Percentiles rank a stretch among this genome's conserved stretches.
Evolutionary conservation across 2,113 vertebrate species (phyloP).

Genomic region (Gulo gulo): DNA sequence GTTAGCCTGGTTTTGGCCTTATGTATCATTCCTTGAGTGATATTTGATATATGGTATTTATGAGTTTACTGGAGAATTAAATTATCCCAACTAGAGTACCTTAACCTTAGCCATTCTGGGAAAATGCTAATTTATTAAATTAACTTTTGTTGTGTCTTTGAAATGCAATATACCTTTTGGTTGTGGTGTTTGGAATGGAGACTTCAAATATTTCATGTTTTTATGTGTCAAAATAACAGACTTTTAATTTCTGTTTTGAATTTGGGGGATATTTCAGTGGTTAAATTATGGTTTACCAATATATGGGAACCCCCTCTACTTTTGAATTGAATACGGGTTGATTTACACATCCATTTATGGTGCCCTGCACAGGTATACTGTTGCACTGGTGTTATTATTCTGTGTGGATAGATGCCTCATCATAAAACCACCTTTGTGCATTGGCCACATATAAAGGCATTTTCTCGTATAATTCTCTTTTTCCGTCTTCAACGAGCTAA

Average conservation of each 20-base stretch:
- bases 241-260: slow-evolving; percentile 33
- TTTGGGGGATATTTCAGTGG: not conserved
- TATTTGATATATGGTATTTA: slow-evolving; percentile 28
- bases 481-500: not conserved
- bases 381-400: not conserved
- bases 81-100: not conserved
- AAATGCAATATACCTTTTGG: not conserved
- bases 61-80: slow-evolving; percentile 30
- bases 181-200: not conserved
- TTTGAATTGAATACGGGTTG: not conserved
- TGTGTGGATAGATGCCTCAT: not conserved
- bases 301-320: not conserved
- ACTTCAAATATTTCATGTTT: slow-evolving; percentile 15
- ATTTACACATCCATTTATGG: not conserved
- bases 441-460: not conserved
- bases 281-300: slow-evolving; percentile 10
- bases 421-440: not conserved
- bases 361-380: not conserved
- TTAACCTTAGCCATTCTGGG: not conserved
- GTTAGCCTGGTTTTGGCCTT: not conserved
- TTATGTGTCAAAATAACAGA: slow-evolving; percentile 23
- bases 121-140: slow-evolving; percentile 15
- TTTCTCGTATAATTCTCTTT: not conserved
- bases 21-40: not conserved
- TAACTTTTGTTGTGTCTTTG: not conserved